Percentiles rank a stretch among this genome's conserved stretches.
Conservation (phyloP, 2,888 invertebrate species). For the Cremastobaeus sp. region DNA sequence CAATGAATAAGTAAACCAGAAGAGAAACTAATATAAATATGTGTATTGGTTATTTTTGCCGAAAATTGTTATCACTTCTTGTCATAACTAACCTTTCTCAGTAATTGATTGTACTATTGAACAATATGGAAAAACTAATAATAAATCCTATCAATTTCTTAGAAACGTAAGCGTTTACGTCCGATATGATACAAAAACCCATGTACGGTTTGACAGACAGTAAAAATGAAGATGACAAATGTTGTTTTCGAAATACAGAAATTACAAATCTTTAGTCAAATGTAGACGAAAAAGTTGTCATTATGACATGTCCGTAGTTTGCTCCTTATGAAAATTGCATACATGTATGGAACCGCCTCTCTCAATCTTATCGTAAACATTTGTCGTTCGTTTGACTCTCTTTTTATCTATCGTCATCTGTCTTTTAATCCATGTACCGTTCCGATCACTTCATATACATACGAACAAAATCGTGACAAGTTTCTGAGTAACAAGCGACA, state of each 20-base stretch:
- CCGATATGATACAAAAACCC: conserved; percentile 14
- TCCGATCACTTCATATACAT: conserved; percentile 29
- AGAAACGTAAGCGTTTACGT: too few species aligned
- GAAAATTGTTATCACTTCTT: conserved; percentile 8
- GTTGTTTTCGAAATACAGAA: conserved; percentile 17
- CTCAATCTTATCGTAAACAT: too few species aligned
- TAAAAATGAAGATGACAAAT: conserved; percentile 35
- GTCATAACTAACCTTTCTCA: conserved; percentile 36
- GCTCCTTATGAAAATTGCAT: too few species aligned
- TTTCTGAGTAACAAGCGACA: conserved; percentile 41
- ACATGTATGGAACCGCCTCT: too few species aligned
- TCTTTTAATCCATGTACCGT: conserved; percentile 20
- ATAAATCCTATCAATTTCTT: too few species aligned
- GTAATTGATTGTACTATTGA: too few species aligned
- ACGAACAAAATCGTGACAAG: conserved; percentile 52
- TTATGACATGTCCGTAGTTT: neutral
- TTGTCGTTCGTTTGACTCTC: too few species aligned
- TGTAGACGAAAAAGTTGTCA: neutral
- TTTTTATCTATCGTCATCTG: neutral
- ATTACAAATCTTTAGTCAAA: neutral
- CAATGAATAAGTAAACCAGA: too few species aligned
- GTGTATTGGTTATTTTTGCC: too few species aligned
- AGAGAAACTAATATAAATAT: too few species aligned
- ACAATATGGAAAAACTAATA: too few species aligned
- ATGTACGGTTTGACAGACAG: neutral